Conservation (phyloP, 2,797 vertebrate species). For the Alauda arvensis region DNA sequence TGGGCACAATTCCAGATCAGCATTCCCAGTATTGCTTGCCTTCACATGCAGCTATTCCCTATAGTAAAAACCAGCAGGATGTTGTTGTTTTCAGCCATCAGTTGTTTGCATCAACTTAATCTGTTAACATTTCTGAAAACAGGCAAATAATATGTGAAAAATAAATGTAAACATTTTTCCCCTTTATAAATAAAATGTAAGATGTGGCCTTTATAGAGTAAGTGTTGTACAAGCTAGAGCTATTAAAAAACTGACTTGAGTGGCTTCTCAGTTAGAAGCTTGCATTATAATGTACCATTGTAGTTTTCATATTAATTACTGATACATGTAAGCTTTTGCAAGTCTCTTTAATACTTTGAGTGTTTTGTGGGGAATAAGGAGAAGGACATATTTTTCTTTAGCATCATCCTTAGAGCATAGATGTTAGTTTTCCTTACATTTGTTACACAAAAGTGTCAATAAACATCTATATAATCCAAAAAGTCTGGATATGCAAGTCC, state of each 20-base stretch:
- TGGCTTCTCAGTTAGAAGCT: neutral
- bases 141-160: neutral
- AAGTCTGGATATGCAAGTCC: neutral
- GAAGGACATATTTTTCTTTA: neutral
- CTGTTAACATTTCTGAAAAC: neutral
- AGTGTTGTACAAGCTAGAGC: neutral
- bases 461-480: neutral
- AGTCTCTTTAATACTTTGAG: neutral
- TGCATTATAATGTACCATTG: neutral
- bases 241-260: neutral
- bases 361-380: neutral
- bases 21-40: neutral
- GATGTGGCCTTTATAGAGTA: neutral
- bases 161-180: neutral
- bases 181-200: neutral
- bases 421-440: neutral
- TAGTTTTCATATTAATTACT: neutral
- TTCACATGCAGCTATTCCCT: neutral
- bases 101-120: neutral
- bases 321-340: neutral
- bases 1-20: neutral
- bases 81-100: too few relatives aligned
- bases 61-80: neutral
- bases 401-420: neutral
- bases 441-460: neutral